Evolutionary conservation across 92 coral and sea anemone species (phyloP), one percentile per base, ranked within the genome.

Genomic region (Palythoa caribaeorum): DNA sequence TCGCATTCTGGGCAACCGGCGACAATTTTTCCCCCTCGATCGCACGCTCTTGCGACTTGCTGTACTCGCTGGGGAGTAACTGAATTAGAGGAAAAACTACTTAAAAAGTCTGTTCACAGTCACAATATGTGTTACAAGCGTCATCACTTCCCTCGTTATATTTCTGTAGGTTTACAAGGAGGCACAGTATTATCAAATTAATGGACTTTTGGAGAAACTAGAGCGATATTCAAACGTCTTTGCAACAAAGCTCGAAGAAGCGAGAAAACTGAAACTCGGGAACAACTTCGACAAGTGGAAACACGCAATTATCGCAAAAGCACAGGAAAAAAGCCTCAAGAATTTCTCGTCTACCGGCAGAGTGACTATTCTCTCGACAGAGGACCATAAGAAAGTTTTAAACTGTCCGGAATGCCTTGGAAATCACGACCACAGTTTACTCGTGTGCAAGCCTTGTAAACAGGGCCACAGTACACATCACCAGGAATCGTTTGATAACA

Each of bases 191-290:
- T 95, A 95, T 91, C 99, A 93, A 88, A 90, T 97, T 47, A 87
- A 87, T 68, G 94, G 94, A 16, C 79, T 97, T 36, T 85, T 94
- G n/a, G 90, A 94, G 55, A 95, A 62, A 63, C 94, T 97, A 19
- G 99, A 97, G 76, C 92, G 95, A 47, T 92, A 91, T 72, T 90
- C 99, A 15, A 93, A 94, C 51, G 96, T 97, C 20, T 97, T 95
- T 71, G 94, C 98, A 1, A 86, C 90, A 11, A 94, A 94, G 76
- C 94, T 97, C 69, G 92, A 91, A 83, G 91, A 93, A 47, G 96
- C 96, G 2, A 94, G 84, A 51, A 95, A 93, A 86, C 77, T 90
- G 60, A 93, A 89, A 74, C 92, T 97, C 16, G 98, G 98, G 36
- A 89, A 90, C 77, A 89, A 94, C 35, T 95, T 95, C 76, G 91